These are phyloP conservation scores for Turdus rufiventris DNA, from an alignment of 2,113 vertebrate species.

Conservation along the genomic window DNA sequence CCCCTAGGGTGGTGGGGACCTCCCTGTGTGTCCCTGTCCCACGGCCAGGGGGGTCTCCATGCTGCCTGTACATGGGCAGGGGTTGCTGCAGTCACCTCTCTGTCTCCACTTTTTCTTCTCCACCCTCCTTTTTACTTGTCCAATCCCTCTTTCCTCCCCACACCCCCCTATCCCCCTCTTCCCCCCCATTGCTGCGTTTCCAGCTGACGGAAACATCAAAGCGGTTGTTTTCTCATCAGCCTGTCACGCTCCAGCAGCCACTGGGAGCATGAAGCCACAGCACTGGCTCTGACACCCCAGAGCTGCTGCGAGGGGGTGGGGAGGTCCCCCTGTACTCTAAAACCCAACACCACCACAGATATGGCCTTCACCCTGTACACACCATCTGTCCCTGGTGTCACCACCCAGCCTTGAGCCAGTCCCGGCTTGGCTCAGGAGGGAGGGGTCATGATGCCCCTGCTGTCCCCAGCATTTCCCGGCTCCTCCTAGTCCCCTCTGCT, in stretches of 20 bases:
- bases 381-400: not conserved
- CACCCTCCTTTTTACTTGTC: not conserved
- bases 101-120: not conserved
- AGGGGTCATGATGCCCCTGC: not conserved
- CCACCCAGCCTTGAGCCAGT: not conserved
- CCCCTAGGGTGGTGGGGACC: not conserved
- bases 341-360: too few relatives aligned
- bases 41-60: fast-evolving
- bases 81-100: not conserved
- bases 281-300: not conserved
- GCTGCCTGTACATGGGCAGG: not conserved
- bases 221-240: not conserved
- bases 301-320: not conserved
- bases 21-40: not conserved
- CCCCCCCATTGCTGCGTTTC: not conserved
- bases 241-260: not conserved
- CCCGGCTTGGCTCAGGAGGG: not conserved
- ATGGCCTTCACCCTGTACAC: not conserved
- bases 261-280: not conserved
- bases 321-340: not conserved
- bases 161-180: not conserved
- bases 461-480: not conserved
- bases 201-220: not conserved
- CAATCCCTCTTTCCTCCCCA: not conserved
- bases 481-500: not conserved